A percentile compares a stretch with the other conserved stretches of the same genome.
These are phyloP conservation scores for Panzeria rudis DNA, from an alignment of 2,888 invertebrate species.

Conservation along the genomic window DNA sequence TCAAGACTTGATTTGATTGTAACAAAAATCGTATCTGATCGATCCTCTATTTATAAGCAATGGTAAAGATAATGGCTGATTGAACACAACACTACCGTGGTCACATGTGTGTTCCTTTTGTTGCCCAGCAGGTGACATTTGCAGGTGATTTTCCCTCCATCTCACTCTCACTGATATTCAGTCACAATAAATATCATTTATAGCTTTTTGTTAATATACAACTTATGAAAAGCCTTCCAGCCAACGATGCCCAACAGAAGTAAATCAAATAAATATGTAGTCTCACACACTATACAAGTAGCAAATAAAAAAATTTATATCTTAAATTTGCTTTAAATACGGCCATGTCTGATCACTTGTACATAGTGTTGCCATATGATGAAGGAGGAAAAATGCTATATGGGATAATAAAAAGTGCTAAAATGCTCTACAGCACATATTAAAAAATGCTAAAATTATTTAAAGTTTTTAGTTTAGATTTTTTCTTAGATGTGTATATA, in stretches of 20 bases:
- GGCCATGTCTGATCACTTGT: constrained; percentile 19
- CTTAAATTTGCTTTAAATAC: constrained; percentile 37
- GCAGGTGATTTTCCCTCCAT: constrained; percentile 47
- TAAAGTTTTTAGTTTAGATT: too few species aligned
- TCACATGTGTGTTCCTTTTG: constrained; percentile 68
- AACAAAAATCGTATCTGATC: constrained; percentile 27
- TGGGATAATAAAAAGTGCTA: too few species aligned
- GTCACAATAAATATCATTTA: constrained; percentile 12
- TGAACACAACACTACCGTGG: constrained; percentile 41
- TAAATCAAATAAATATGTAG: constrained; percentile 6
- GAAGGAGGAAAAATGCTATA: too few species aligned
- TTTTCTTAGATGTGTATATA: too few species aligned
- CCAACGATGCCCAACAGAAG: constrained; percentile 22
- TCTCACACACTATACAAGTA: constrained; percentile 3
- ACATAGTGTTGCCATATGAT: too few species aligned
- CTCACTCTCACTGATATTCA: constrained; percentile 13
- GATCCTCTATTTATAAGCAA: constrained; percentile 14
- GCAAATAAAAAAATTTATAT: constrained; percentile 20
- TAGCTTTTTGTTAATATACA: not conserved
- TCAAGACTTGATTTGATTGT: constrained; percentile 46
- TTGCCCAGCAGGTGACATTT: constrained; percentile 72
- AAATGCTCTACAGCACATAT: too few species aligned
- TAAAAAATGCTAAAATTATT: too few species aligned
- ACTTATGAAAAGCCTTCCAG: not conserved
- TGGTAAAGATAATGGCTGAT: constrained; percentile 18